Evolutionary conservation across 37 sponge, comb jelly and placozoan species (phyloP).

Genomic region (Halichondria panicea): DNA sequence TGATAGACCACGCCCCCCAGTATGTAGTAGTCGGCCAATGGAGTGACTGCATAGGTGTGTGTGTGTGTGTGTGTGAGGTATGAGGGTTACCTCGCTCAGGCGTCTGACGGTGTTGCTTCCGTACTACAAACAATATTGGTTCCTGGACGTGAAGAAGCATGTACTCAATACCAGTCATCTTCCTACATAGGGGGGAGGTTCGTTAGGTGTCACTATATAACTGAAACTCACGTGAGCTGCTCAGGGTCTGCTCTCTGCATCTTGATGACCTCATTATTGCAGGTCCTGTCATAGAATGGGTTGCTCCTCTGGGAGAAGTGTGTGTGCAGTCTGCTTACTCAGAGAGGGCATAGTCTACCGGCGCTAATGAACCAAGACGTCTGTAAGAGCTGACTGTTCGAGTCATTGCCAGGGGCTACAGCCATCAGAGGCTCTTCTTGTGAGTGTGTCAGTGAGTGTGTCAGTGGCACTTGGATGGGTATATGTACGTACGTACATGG

Average conservation of each 20-base stretch:
- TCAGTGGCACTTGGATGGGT: too few species aligned
- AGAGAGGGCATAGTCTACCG: conserved; percentile 79
- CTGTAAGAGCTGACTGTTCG: conserved; percentile 46
- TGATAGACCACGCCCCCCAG: conserved; percentile 89
- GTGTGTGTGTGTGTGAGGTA: too few species aligned
- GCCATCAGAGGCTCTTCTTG: too few species aligned
- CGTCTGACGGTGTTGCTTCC: conserved; percentile 85
- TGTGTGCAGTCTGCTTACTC: conserved; percentile 78
- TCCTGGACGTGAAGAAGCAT: conserved; percentile 91
- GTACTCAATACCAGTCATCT: conserved; percentile 93
- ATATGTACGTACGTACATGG: too few species aligned
- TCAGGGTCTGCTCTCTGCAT: conserved; percentile 93
- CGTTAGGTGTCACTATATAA: background rate
- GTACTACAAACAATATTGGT: conserved; percentile 87
- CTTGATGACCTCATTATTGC: conserved; percentile 95
- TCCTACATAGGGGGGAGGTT: conserved; percentile 16
- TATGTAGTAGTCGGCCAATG: conserved; percentile 86
- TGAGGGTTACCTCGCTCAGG: conserved; percentile 87
- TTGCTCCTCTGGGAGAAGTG: conserved; percentile 96
- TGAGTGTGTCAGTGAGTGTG: too few species aligned
- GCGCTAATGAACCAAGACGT: conserved; percentile 93
- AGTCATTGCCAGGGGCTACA: too few species aligned
- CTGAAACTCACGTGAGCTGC: conserved; percentile 67
- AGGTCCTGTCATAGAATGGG: conserved; percentile 97
- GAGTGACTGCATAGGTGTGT: conserved; percentile 59